A percentile compares a stretch with the other conserved stretches of the same genome.
These are phyloP conservation scores for Mugil cephalus DNA, from an alignment of 2,113 vertebrate species.

Conservation along the genomic window DNA sequence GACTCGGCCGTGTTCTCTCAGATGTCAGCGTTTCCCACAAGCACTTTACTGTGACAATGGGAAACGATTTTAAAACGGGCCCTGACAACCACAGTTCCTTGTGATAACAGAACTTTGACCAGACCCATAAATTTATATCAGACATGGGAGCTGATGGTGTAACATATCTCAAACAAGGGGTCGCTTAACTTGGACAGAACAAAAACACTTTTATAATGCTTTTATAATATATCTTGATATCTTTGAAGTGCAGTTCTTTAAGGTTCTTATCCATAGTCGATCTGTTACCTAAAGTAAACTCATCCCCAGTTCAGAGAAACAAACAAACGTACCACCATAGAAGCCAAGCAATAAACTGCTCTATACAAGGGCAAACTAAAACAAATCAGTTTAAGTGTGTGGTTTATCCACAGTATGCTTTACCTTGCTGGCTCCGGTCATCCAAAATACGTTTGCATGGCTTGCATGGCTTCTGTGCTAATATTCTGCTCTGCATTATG, in stretches of 20 bases:
- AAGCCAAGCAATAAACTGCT: too few relatives aligned
- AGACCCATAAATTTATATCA: background rate
- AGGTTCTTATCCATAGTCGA: too few relatives aligned
- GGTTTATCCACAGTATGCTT: too few relatives aligned
- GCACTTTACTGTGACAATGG: background rate
- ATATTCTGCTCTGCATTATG: background rate
- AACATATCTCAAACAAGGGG: conserved; percentile 12
- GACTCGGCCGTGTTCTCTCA: conserved; percentile 36
- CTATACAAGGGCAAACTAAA: too few relatives aligned
- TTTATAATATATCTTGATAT: background rate
- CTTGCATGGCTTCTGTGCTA: too few relatives aligned
- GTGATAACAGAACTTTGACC: conserved; percentile 13
- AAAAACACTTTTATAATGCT: background rate
- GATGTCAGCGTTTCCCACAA: background rate
- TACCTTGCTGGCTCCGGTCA: too few relatives aligned
- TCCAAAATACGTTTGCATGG: too few relatives aligned
- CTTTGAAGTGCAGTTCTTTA: too few relatives aligned
- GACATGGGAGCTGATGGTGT: conserved; percentile 2
- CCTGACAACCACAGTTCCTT: background rate
- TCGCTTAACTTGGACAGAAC: background rate
- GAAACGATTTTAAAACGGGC: conserved; percentile 1
- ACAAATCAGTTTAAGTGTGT: too few relatives aligned
- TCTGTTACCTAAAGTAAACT: too few relatives aligned
- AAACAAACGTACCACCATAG: too few relatives aligned
- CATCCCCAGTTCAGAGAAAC: too few relatives aligned